Evolutionary conservation across 2,113 vertebrate species (phyloP), one percentile per base, ranked within the genome.

Genomic region (Leucoraja erinaceus): DNA sequence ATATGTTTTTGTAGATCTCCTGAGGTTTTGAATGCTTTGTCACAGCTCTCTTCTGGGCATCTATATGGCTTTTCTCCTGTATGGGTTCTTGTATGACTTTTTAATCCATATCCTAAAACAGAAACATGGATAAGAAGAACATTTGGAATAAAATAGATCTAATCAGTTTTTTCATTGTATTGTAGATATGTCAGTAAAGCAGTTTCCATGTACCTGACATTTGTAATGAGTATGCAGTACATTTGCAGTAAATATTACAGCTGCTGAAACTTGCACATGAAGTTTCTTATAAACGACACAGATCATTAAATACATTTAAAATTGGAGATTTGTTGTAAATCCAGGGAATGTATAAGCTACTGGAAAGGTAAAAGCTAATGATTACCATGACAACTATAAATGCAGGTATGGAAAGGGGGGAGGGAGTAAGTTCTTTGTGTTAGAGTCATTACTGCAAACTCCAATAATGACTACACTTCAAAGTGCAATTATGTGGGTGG

Each of bases 1-100:
- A 99, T 99, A 94, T 99, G 99, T 95, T 99, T 99, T 94, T 99
- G 99, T 78, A 99, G 96, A 94, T 99, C 99, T 94, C 98, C 99
- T 10, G 99, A 99, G 25, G 99, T 99, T 96, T 99, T 99, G 94
- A 99, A 99, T 79, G 98, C 99, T 79, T 99, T 99, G 94, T 96
- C 97, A 96, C 99, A 99, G 94, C 98, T 99, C 70, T 98, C 94
- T 94, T 99, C 99, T 59, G 98, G 98, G 96, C 99, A 99, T 91
- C 97, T 95, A 92, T 99, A 99, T 66, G 99, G 99, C 96, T 99
- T 99, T 95, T 99, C 99, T 88, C 99, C 99, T 0, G 99, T 99
- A 95, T 99, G 99, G 93, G 99, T 99, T 93, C 98, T 96, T 54
- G 98, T 97, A 68, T 99, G 98, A 95, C 98, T 99, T 95, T 99